Percentiles rank a stretch among this genome's conserved stretches.
Conservation (phyloP, 2,797 vertebrate species). For the Myripristis murdjan region DNA sequence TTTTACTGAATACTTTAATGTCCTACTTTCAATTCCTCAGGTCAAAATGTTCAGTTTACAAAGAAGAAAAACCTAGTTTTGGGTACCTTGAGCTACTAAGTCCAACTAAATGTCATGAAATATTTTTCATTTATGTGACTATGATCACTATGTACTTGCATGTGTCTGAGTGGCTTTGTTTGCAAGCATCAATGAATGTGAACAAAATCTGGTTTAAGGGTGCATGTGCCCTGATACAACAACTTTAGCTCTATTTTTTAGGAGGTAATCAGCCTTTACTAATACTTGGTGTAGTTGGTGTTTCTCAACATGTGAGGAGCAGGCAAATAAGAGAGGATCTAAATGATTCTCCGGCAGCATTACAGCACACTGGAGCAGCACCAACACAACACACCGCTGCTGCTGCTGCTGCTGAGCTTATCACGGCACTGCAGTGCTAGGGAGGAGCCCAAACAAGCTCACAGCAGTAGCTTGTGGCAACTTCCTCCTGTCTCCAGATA, state of each 20-base stretch:
- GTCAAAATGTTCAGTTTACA: slow-evolving; percentile 37
- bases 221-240: not conserved
- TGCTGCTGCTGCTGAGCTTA: too few relatives aligned
- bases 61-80: slow-evolving; percentile 2
- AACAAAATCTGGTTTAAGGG: not conserved
- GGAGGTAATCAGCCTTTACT: slow-evolving; percentile 10
- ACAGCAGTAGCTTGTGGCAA: slow-evolving; percentile 67
- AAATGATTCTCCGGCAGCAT: slow-evolving; percentile 66
- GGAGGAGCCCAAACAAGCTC: slow-evolving; percentile 69
- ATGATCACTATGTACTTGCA: not conserved
- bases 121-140: slow-evolving; percentile 15
- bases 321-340: slow-evolving; percentile 74
- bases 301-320: too few relatives aligned
- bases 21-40: slow-evolving; percentile 27
- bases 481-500: slow-evolving; percentile 65
- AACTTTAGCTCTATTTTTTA: slow-evolving; percentile 34
- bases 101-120: slow-evolving; percentile 13
- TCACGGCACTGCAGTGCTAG: slow-evolving; percentile 76
- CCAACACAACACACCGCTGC: slow-evolving; percentile 58
- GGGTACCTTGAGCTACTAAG: slow-evolving; percentile 12
- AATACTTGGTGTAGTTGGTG: slow-evolving; percentile 24
- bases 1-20: slow-evolving; percentile 43
- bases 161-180: not conserved
- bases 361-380: slow-evolving; percentile 54
- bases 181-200: not conserved